Evolutionary conservation across 2,888 invertebrate species (phyloP), one percentile per base, ranked within the genome.

Genomic region (Lycophotia porphyrea): DNA sequence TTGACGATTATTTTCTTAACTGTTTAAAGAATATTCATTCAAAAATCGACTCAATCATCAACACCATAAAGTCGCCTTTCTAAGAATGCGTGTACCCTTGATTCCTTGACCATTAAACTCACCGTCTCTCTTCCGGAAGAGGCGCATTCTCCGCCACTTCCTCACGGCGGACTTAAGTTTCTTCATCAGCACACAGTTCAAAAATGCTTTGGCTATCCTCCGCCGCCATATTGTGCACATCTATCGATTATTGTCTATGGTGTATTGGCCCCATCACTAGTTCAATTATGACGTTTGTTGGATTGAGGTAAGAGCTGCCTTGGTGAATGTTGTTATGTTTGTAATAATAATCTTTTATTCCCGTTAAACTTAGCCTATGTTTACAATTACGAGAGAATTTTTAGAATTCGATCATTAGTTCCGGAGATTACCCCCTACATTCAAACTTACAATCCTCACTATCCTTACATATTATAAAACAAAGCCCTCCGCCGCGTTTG

Each of bases 91-190:
- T 52, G 52, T 13, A 52, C 1, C 5, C 60, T 60, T 34, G 0
- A 21, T 34, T 60, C 4, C 9, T 60, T 60, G 9, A 21, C 21
- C 21, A 31, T n/a, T 0, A 2, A 2, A 88, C 92, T 93, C 80
- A 95, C 95, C 95, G 74, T 96, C 95, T 86, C 92, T 91, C 78
- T 95, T 95, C 18, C 94, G 93, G 92, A 96, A 96, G 88, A 96
- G 93, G 92, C 96, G 95, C 96, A 96, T 96, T 82, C 92, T 96
- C 89, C 95, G 95, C 95, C 96, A 96, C 94, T 92, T 95, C 93
- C 93, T 95, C 64, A 96, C 95, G 44, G 95, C 95, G n/a, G 90
- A 88, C 84, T 96, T 96, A 93, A 96, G 92, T 91, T 91, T 95
- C 95, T 94, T 95, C 96, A 96, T 96, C 82, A 94, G 94, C 88